Conservation (phyloP, 2,113 vertebrate species). For the Ammodytes dubius region DNA sequence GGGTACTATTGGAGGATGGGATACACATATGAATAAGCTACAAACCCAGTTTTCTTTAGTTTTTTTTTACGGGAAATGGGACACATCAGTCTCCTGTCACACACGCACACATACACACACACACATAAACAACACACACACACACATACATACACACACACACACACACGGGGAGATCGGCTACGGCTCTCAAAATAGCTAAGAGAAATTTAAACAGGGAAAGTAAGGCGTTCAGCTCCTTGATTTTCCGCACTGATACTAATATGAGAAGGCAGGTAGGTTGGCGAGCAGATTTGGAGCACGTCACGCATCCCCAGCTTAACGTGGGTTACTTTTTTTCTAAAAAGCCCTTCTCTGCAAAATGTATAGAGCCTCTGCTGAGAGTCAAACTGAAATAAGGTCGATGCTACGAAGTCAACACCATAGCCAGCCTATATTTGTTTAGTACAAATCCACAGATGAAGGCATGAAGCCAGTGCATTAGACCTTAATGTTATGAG, state of each 20-base stretch:
- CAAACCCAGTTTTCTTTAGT: slow-evolving; percentile 35
- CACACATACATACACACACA: neutral
- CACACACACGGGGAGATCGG: neutral
- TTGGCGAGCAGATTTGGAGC: slow-evolving; percentile 36
- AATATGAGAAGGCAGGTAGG: slow-evolving; percentile 47
- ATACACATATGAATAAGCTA: slow-evolving; percentile 63
- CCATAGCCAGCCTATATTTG: neutral
- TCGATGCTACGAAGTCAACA: slow-evolving; percentile 15
- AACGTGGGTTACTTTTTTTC: slow-evolving; percentile 5
- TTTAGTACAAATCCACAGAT: slow-evolving; percentile 8
- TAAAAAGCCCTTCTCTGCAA: slow-evolving; percentile 28
- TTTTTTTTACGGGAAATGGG: slow-evolving; percentile 55
- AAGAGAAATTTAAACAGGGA: slow-evolving; percentile 51
- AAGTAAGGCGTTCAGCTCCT: slow-evolving; percentile 54
- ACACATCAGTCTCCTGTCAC: slow-evolving; percentile 50
- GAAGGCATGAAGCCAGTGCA: neutral
- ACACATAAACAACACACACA: slow-evolving; percentile 13
- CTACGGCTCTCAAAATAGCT: slow-evolving; percentile 58
- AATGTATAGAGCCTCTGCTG: slow-evolving; percentile 18
- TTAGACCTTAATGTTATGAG: neutral
- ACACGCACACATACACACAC: neutral
- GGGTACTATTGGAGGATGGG: slow-evolving; percentile 10
- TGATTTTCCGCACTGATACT: slow-evolving; percentile 63
- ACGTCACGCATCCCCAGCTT: slow-evolving; percentile 29
- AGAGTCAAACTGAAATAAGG: slow-evolving; percentile 27